Base-by-base conservation (phyloP, 2,888 invertebrate genomes). In the Athalia cordata region DNA sequence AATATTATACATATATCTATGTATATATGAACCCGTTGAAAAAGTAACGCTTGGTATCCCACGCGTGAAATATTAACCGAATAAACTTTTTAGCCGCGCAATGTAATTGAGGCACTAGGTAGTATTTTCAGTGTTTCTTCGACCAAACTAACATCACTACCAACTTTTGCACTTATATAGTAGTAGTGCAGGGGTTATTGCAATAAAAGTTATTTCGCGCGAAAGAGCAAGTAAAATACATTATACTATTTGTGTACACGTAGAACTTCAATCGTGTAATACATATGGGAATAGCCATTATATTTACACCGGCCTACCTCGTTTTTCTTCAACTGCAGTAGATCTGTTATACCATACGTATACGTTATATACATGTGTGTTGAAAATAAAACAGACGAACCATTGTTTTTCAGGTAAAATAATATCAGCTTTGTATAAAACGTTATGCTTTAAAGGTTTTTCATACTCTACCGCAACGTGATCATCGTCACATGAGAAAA, bases 21-120 rank as follows among this genome's bases (percentile, higher is more conserved):
- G 29, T 64, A 64, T 43, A 43, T 43, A 15, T 11, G 43, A n/a
- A 64, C 29, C 62, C 75, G 62, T 15, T 8, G 75, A 64, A 75
- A 75, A 43, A 75, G 62, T 49, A 61, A 64, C 62, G 75, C 62
- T 75, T 75, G 75, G 62, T 55, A 64, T 75, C 61, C 75, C 75
- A 75, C 61, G 61, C 75, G 75, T 75, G 75, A 75, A 75, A 75
- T 75, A 75, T 75, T 75, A 13, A 75, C 61, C 62, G 62, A 75
- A 62, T 75, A 75, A 75, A 75, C 62, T 52, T 50, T 75, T 62
- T 29, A 29, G 29, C 61, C 75, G 64, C 49, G 75, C 62, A 75
- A 75, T 75, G 29, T 29, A 62, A 75, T 75, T 75, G 75, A 75
- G 52, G 75, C 75, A 15, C 61, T 7, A 11, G 62, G 9, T 62